A percentile compares a stretch with the other conserved stretches of the same genome.
These are phyloP conservation scores for Sebastes trivittatus DNA, from an alignment of 2,797 vertebrate genomes.

Conservation along the genomic window DNA sequence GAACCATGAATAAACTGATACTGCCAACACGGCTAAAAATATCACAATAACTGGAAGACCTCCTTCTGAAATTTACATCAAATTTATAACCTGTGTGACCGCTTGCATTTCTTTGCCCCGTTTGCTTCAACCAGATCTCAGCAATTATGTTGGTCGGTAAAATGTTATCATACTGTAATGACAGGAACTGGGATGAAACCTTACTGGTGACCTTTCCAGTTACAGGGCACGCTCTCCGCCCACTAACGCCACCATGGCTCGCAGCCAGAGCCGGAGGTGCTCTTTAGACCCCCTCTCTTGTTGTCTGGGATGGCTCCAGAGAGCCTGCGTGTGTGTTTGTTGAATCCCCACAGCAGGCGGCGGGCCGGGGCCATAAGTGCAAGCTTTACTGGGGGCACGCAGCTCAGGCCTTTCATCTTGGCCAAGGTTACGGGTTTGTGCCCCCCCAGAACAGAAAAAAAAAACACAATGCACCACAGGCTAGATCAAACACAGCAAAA, in stretches of 20 bases:
- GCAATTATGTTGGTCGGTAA: neutral
- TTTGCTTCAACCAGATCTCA: neutral
- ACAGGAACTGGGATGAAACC: conserved; percentile 22
- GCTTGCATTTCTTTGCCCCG: neutral
- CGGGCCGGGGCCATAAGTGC: conserved; percentile 55
- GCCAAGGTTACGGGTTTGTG: conserved; percentile 72
- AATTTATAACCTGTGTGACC: neutral
- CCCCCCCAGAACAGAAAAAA: conserved; percentile 44
- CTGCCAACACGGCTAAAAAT: neutral
- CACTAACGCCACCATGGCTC: conserved; percentile 31
- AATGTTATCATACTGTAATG: neutral
- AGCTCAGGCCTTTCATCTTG: conserved; percentile 71
- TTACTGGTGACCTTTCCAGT: conserved; percentile 41
- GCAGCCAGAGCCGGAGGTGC: conserved; percentile 21
- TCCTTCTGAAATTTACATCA: neutral
- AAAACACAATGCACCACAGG: conserved; percentile 64
- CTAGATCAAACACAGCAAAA: conserved; percentile 65
- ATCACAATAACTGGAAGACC: neutral
- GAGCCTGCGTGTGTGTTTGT: conserved; percentile 67
- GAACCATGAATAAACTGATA: too few relatives aligned
- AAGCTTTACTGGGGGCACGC: conserved; percentile 69
- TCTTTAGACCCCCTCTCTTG: conserved; percentile 26
- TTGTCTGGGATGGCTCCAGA: conserved; percentile 64
- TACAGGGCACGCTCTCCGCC: conserved; percentile 29
- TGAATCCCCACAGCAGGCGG: conserved; percentile 65